Percentiles rank a stretch among this genome's conserved stretches.
Conservation (phyloP, 1,140 invertebrate genomes). For the Macrotrachela quadricornifera region DNA sequence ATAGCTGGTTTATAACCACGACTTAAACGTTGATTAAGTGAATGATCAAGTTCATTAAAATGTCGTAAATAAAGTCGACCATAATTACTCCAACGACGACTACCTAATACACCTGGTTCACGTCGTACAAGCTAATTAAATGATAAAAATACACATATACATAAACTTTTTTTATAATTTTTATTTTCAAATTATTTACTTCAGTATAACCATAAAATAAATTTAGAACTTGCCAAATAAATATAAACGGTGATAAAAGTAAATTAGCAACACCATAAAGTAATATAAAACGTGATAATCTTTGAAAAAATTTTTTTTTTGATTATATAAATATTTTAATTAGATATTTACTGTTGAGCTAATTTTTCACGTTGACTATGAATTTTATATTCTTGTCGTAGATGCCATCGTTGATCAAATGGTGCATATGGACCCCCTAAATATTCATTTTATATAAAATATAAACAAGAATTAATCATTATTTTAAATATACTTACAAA, state of each 20-base stretch:
- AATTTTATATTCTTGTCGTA: constrained; percentile 74
- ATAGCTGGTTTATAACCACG: constrained; percentile 6
- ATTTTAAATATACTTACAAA: neutral
- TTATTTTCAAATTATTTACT: too few relatives aligned
- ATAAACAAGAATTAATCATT: too few relatives aligned
- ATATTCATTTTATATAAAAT: too few relatives aligned
- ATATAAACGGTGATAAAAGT: constrained; percentile 59
- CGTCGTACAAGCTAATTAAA: constrained; percentile 20
- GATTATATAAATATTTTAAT: neutral
- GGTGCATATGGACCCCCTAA: constrained; percentile 59
- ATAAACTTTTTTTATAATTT: too few relatives aligned
- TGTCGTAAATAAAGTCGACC: constrained; percentile 7
- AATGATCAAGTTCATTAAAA: constrained; percentile 10
- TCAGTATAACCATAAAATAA: constrained; percentile 83
- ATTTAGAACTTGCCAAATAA: constrained; percentile 80
- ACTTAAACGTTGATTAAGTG: constrained; percentile 3
- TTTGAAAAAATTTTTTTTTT: constrained; percentile 12
- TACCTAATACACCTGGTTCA: constrained; percentile 4
- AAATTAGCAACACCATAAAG: constrained; percentile 62
- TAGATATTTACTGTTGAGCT: constrained; percentile 34
- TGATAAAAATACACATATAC: too few relatives aligned
- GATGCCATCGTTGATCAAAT: constrained; percentile 85
- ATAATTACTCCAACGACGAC: constrained; percentile 8
- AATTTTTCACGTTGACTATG: constrained; percentile 53
- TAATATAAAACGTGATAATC: constrained; percentile 51